These are phyloP conservation scores for Rattus rattus DNA, from an alignment of 2,113 vertebrate species.

Conservation along the genomic window DNA sequence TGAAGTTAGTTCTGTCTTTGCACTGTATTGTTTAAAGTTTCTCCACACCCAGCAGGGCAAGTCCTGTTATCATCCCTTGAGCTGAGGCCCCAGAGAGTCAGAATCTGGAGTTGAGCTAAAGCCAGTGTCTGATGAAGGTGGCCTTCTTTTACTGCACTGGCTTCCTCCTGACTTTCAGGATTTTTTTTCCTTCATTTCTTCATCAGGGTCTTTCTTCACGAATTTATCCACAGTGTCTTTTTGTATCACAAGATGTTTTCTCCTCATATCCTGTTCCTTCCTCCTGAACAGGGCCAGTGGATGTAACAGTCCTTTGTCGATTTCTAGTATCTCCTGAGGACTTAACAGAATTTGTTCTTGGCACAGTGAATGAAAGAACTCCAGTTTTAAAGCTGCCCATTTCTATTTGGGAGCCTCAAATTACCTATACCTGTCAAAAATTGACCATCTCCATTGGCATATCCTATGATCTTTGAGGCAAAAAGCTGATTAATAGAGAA, in stretches of 20 bases:
- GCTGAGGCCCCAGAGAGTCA: not conserved
- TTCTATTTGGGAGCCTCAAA: not conserved
- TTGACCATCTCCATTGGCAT: not conserved
- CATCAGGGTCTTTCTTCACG: not conserved
- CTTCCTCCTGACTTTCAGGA: not conserved
- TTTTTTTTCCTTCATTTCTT: not conserved
- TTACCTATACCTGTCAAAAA: not conserved
- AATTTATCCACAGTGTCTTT: not conserved
- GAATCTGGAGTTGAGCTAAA: not conserved
- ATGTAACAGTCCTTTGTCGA: not conserved
- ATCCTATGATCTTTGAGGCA: not conserved
- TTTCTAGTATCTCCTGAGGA: not conserved
- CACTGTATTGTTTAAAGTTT: not conserved
- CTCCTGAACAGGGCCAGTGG: not conserved
- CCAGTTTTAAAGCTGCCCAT: conserved; percentile 9
- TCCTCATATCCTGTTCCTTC: not conserved
- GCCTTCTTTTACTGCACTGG: not conserved
- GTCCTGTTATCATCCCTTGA: not conserved
- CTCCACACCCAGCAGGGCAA: not conserved
- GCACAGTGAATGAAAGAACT: conserved; percentile 31
- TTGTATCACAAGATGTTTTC: not conserved
- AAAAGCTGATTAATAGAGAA: conserved; percentile 3
- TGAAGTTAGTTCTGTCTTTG: conserved; percentile 23
- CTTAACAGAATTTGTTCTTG: not conserved
- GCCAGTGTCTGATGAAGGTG: not conserved